A percentile compares a stretch with the other conserved stretches of the same genome.
phyloP scores from a whole-genome alignment of 2,888 invertebrate genomes.

The Tortrix viridana region DNA sequence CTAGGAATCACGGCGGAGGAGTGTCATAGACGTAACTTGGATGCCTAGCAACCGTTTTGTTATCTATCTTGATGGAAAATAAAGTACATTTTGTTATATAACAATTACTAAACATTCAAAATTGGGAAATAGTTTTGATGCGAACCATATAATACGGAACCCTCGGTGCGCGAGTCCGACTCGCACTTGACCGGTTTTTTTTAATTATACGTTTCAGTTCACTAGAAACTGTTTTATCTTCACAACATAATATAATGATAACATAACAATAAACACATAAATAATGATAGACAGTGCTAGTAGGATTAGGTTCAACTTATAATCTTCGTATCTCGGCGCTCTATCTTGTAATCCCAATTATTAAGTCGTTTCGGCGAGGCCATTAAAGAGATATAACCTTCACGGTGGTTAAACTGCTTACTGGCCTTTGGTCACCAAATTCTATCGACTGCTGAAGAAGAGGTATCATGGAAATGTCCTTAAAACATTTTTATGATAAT shows the following conservation, averaged over 20 bases:
- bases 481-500: too few species aligned
- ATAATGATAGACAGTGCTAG: constrained; percentile 1
- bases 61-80: too few species aligned
- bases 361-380: constrained; percentile 45
- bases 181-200: too few species aligned
- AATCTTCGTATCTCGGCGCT: constrained; percentile 21
- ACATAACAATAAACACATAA: constrained; percentile 3
- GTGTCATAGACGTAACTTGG: too few species aligned
- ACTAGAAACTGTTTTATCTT: background rate
- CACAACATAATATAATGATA: background rate
- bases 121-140: too few species aligned
- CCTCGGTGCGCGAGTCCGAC: too few species aligned
- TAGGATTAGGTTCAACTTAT: constrained; percentile 7
- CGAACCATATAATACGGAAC: too few species aligned
- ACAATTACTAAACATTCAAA: too few species aligned
- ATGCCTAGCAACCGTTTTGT: too few species aligned
- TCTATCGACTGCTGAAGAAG: background rate
- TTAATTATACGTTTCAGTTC: too few species aligned
- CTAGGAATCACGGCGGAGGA: too few species aligned
- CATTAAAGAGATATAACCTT: constrained; percentile 13
- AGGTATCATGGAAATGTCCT: background rate
- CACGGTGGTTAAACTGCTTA: constrained; percentile 10
- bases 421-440: constrained; percentile 2
- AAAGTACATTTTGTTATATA: too few species aligned
- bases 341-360: constrained; percentile 42